Evolutionary conservation across 2,888 invertebrate species (phyloP).

Genomic region (Coleophora deauratella): DNA sequence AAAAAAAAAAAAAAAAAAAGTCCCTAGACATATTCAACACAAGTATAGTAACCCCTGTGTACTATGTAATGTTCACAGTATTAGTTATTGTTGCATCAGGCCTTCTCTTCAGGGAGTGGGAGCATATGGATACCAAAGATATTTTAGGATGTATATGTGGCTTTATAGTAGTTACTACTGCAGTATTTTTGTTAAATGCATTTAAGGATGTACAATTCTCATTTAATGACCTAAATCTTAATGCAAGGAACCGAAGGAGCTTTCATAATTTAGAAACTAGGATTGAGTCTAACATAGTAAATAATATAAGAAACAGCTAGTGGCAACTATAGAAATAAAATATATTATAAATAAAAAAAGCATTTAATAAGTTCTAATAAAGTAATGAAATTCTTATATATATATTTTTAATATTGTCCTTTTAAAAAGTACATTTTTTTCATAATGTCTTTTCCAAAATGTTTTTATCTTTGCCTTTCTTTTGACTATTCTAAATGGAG

Average conservation of each 20-base stretch:
- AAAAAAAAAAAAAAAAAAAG: no score
- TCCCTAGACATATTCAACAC: constrained; percentile 96
- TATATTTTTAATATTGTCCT: no score
- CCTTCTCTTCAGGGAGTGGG: constrained; percentile 94
- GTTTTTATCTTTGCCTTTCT: no score
- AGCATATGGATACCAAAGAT: constrained; percentile 81
- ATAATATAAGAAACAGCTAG: constrained; percentile 7
- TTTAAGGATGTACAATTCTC: constrained; percentile 87
- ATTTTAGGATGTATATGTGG: constrained; percentile 90
- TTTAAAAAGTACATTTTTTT: no score
- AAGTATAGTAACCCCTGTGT: constrained; percentile 95
- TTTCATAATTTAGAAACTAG: constrained; percentile 22
- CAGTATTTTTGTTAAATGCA: constrained; percentile 91
- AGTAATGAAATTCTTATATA: no score
- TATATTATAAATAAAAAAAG: no score
- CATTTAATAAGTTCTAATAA: no score
- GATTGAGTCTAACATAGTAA: constrained; percentile 19
- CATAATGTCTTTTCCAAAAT: no score
- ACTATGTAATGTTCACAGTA: constrained; percentile 97
- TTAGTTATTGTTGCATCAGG: constrained; percentile 93
- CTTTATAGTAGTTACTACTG: constrained; percentile 88
- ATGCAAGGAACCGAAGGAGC: constrained; percentile 31
- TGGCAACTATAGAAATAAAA: neutral
- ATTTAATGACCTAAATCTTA: constrained; percentile 47
- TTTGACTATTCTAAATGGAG: no score